A percentile compares a stretch with the other conserved stretches of the same genome.
These are phyloP conservation scores for Gadopsis marmoratus DNA, from an alignment of 2,797 vertebrate genomes.

Conservation along the genomic window DNA sequence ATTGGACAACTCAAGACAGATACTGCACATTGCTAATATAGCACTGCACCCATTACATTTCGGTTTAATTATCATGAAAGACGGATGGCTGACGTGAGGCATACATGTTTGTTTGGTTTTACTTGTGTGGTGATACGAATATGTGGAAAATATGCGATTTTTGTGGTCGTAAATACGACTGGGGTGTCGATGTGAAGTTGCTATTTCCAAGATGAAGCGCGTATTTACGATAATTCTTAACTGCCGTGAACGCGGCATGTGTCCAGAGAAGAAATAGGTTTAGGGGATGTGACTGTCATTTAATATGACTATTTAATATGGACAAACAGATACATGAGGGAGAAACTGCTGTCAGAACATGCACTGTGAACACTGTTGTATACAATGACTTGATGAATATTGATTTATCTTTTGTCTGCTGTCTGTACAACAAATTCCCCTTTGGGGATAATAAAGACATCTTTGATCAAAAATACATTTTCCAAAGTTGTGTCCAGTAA, in stretches of 20 bases:
- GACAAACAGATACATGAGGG: neutral
- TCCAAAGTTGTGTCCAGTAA: too few relatives aligned
- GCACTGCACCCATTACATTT: neutral
- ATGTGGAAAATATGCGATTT: neutral
- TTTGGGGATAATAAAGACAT: too few relatives aligned
- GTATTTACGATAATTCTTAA: neutral
- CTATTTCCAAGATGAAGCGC: too few relatives aligned
- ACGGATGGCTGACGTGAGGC: rapidly evolving
- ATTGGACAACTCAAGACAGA: neutral
- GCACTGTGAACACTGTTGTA: neutral
- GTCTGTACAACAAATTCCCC: too few relatives aligned
- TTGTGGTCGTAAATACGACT: neutral
- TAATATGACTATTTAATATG: neutral
- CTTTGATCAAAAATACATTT: neutral
- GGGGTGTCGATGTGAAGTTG: neutral
- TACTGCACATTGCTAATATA: neutral
- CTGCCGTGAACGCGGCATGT: neutral
- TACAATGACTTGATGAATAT: too few relatives aligned
- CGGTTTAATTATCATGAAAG: neutral
- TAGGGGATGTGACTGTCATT: neutral
- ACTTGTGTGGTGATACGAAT: neutral
- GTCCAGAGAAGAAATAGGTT: neutral
- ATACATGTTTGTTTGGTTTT: neutral
- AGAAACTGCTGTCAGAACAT: too few relatives aligned
- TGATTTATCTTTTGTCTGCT: neutral